phyloP scores from a whole-genome alignment of 2,797 vertebrate species.

The Miichthys miiuy region DNA sequence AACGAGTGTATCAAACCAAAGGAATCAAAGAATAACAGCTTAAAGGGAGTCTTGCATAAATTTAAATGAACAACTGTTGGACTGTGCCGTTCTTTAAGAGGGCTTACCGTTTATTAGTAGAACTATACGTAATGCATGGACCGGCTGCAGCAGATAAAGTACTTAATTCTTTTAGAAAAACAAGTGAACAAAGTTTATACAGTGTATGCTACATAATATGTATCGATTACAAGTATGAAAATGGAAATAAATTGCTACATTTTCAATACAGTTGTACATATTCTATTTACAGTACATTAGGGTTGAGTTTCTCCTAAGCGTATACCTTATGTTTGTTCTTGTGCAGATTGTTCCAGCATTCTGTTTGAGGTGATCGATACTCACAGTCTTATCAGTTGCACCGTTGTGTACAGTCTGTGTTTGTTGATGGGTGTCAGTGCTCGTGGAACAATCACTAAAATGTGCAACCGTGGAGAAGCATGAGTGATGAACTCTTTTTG shows the following conservation, averaged over 20 bases:
- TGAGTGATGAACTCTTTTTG: constrained; percentile 61
- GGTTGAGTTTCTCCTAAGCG: constrained; percentile 74
- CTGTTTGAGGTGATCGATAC: constrained; percentile 81
- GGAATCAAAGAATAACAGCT: constrained; percentile 80
- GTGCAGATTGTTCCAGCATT: constrained; percentile 88
- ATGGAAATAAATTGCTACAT: constrained; percentile 90
- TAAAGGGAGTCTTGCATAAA: constrained; percentile 90
- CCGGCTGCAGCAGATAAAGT: constrained; percentile 86
- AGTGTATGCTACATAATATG: constrained; percentile 91
- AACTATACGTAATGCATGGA: constrained; percentile 83
- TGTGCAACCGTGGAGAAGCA: constrained; percentile 77
- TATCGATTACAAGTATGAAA: constrained; percentile 90
- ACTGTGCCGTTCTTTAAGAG: constrained; percentile 79
- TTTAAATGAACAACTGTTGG: constrained; percentile 81
- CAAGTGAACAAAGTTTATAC: constrained; percentile 86
- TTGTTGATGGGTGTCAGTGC: constrained; percentile 75
- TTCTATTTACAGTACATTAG: constrained; percentile 87
- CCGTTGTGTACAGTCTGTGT: constrained; percentile 72
- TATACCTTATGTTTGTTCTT: constrained; percentile 73
- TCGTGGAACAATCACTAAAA: constrained; percentile 72
- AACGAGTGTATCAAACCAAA: constrained; percentile 77
- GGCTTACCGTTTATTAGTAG: constrained; percentile 80
- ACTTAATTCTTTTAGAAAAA: constrained; percentile 86
- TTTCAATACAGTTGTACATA: constrained; percentile 89
- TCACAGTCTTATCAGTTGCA: constrained; percentile 78